A percentile compares a stretch with the other conserved stretches of the same genome.
Evolutionary conservation across 2,888 invertebrate species (phyloP).

Genomic region (Leptothorax acervorum): DNA sequence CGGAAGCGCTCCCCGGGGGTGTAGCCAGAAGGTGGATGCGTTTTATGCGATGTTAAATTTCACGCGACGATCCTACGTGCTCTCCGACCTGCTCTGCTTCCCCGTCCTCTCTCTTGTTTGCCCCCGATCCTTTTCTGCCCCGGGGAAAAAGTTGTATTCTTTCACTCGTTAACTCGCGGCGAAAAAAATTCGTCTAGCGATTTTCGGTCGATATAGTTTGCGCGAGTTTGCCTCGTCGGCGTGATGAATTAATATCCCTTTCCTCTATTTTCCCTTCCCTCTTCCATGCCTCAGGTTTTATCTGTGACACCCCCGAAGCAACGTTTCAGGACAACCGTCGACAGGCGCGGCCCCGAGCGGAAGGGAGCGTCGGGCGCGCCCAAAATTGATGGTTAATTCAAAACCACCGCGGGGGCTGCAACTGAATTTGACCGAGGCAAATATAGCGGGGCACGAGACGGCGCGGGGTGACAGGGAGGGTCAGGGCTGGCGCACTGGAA

Average conservation of each 20-base stretch:
- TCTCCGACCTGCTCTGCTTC: not conserved
- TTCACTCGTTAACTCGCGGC: not conserved
- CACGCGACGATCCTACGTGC: not conserved
- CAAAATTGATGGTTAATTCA: constrained; percentile 82
- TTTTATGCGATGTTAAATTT: constrained; percentile 44
- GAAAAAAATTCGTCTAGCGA: not conserved
- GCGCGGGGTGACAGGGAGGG: constrained; percentile 9
- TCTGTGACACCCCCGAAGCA: constrained; percentile 55
- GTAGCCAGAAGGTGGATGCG: constrained; percentile 13
- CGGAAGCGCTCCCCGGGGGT: not conserved
- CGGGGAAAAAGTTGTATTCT: not conserved
- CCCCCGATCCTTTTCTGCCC: not conserved
- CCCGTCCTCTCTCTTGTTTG: not conserved
- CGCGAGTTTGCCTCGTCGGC: not conserved
- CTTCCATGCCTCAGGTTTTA: constrained; percentile 8
- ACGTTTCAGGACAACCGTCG: constrained; percentile 41
- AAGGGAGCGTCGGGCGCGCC: constrained; percentile 72
- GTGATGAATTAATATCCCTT: constrained; percentile 59
- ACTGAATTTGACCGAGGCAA: constrained; percentile 81
- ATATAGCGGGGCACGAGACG: constrained; percentile 74
- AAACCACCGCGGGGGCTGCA: constrained; percentile 78
- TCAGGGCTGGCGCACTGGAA: constrained; percentile 1
- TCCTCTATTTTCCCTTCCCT: not conserved
- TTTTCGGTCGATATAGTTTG: not conserved
- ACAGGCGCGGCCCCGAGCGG: constrained; percentile 49